phyloP scores from a whole-genome alignment of 2,888 invertebrate species.

The Diarsia mendica region DNA sequence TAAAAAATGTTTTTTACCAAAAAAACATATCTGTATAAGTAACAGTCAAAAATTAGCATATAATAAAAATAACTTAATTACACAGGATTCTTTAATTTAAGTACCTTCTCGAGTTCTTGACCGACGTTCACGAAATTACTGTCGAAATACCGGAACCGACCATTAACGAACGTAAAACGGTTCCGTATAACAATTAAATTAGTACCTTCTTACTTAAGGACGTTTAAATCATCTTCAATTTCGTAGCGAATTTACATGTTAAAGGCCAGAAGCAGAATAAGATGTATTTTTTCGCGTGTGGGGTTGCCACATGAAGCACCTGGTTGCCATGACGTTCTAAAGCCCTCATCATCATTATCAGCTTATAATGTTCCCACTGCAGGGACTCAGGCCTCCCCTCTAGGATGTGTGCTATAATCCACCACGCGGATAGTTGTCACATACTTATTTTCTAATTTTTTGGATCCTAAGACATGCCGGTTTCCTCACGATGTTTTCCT shows the following conservation, averaged over 20 bases:
- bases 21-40: not conserved
- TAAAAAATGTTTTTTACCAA: too few species aligned
- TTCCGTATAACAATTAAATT: constrained; percentile 22
- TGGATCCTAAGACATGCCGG: too few species aligned
- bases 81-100: not conserved
- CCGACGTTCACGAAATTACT: not conserved
- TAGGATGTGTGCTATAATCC: too few species aligned
- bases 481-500: too few species aligned
- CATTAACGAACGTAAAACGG: constrained; percentile 3
- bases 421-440: too few species aligned
- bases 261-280: not conserved
- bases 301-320: too few species aligned
- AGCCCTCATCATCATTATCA: too few species aligned
- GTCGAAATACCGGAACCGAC: constrained; percentile 17
- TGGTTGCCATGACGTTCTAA: too few species aligned
- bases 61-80: constrained; percentile 1
- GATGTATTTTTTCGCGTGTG: too few species aligned
- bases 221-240: not conserved
- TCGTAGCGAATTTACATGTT: not conserved
- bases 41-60: not conserved
- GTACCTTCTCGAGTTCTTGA: not conserved
- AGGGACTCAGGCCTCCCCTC: too few species aligned
- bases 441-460: too few species aligned
- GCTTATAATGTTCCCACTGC: too few species aligned
- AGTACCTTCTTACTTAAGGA: not conserved